Percentiles rank a stretch among this genome's conserved stretches.
Conservation (phyloP, 2,888 invertebrate genomes). For the Stratiomys singularior region DNA sequence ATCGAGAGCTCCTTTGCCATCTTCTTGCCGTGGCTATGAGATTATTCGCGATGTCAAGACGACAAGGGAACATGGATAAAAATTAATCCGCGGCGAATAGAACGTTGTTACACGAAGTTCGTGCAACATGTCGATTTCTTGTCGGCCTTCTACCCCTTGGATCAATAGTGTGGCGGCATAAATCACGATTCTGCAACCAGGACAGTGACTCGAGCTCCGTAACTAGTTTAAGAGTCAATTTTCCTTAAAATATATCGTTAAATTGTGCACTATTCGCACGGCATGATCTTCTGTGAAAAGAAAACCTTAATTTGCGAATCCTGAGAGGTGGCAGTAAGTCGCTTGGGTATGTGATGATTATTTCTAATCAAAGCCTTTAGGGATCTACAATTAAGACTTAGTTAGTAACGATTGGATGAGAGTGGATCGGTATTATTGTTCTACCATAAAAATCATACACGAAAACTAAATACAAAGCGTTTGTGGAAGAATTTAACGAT, state of each 20-base stretch:
- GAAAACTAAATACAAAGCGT: too few species aligned
- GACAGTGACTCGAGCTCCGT: constrained; percentile 20
- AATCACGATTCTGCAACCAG: constrained; percentile 48
- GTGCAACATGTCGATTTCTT: constrained; percentile 51
- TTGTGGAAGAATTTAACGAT: background rate
- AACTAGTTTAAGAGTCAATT: constrained; percentile 50
- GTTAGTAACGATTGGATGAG: too few species aligned
- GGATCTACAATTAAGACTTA: too few species aligned
- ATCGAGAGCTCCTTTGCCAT: background rate
- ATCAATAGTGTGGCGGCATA: constrained; percentile 32
- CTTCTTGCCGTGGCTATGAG: constrained; percentile 2
- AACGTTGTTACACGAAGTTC: constrained; percentile 51
- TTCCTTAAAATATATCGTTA: constrained; percentile 43
- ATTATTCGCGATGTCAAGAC: constrained; percentile 38
- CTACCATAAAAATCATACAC: too few species aligned
- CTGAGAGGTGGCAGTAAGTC: too few species aligned
- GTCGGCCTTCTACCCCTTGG: constrained; percentile 20
- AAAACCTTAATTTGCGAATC: too few species aligned
- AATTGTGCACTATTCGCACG: constrained; percentile 18
- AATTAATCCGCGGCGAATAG: constrained; percentile 51
- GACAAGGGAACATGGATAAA: constrained; percentile 47
- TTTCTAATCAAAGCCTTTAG: too few species aligned
- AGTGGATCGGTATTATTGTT: too few species aligned
- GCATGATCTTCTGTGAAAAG: background rate
- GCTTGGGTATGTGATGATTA: too few species aligned